Conservation (phyloP, 2,113 vertebrate genomes). For the Grus americana region DNA sequence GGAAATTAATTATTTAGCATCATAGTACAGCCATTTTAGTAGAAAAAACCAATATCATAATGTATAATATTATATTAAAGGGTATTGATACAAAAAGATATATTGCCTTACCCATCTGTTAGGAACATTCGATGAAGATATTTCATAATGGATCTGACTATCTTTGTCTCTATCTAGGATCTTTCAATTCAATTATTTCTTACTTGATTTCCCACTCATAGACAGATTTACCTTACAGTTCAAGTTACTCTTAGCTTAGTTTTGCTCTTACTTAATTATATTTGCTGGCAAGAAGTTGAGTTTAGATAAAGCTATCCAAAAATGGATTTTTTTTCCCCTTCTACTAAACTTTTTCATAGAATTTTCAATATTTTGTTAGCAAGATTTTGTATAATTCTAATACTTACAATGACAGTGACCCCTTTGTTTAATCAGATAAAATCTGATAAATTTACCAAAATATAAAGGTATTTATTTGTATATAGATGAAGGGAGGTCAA, state of each 20-base stretch:
- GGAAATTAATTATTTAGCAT: neutral
- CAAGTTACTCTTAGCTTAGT: neutral
- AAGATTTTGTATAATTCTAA: neutral
- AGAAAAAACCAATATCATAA: neutral
- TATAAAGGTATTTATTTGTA: neutral
- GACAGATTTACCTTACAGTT: neutral
- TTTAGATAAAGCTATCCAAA: neutral
- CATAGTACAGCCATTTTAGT: neutral
- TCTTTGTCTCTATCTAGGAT: neutral
- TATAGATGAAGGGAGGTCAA: neutral
- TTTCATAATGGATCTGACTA: neutral
- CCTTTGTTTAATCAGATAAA: neutral
- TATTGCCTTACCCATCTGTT: neutral
- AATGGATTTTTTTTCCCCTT: neutral
- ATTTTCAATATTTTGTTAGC: neutral
- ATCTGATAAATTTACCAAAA: neutral
- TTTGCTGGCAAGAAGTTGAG: neutral
- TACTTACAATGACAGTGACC: neutral
- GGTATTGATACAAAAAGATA: neutral
- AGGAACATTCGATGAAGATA: neutral
- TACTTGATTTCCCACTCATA: neutral
- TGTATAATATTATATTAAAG: neutral
- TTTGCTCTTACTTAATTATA: neutral
- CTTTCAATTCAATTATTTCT: neutral
- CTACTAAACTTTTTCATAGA: neutral